A percentile compares a stretch with the other conserved stretches of the same genome.
These are phyloP conservation scores for Nemurella pictetii DNA, from an alignment of 2,888 invertebrate species.

Conservation along the genomic window DNA sequence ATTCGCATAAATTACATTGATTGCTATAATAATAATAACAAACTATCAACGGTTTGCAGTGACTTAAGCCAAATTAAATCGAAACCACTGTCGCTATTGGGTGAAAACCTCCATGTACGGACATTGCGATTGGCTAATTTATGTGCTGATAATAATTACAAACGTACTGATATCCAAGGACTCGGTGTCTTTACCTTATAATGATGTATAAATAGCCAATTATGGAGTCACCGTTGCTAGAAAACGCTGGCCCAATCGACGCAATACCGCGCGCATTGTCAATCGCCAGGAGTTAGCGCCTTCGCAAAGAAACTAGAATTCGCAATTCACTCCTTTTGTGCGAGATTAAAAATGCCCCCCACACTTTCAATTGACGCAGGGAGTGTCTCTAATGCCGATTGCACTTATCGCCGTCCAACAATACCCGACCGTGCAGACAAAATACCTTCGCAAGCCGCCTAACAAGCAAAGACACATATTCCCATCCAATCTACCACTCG, in stretches of 20 bases:
- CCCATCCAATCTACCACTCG: neutral
- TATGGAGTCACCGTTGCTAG: too few species aligned
- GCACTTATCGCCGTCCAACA: too few species aligned
- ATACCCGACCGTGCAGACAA: too few species aligned
- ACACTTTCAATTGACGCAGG: neutral
- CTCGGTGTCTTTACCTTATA: neutral
- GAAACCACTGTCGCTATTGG: neutral
- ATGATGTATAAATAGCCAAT: neutral
- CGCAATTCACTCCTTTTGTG: neutral
- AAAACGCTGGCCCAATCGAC: neutral
- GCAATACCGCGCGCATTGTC: too few species aligned
- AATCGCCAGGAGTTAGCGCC: neutral
- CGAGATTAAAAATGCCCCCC: neutral
- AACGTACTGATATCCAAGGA: neutral
- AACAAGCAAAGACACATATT: too few species aligned
- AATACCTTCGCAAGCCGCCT: too few species aligned
- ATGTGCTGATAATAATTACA: neutral
- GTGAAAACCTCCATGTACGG: neutral
- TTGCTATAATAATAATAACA: neutral
- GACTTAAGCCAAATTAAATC: neutral
- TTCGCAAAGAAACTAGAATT: neutral
- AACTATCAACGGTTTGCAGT: neutral
- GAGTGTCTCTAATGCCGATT: neutral
- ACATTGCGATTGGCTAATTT: neutral
- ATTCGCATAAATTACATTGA: neutral